A percentile compares a stretch with the other conserved stretches of the same genome.
phyloP scores from a whole-genome alignment of 1,140 invertebrate genomes.

The Leptopilina clavipes region DNA sequence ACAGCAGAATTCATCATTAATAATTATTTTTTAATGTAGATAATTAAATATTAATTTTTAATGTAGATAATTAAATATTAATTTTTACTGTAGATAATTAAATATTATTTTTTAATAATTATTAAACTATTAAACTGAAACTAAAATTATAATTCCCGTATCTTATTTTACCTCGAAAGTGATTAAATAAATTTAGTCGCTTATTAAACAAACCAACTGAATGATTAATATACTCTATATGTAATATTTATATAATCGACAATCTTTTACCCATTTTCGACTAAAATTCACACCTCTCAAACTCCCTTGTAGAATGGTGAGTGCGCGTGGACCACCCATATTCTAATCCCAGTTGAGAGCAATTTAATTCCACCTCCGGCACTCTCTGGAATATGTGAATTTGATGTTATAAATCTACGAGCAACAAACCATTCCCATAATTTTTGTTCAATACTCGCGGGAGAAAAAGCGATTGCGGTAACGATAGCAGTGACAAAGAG shows the following conservation, averaged over 20 bases:
- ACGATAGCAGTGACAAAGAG: conserved; percentile 34
- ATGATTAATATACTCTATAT: background rate
- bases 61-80: too few species aligned
- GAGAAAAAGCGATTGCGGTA: conserved; percentile 1
- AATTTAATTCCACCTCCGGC: conserved; percentile 50
- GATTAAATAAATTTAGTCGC: conserved; percentile 61
- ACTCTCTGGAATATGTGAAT: background rate
- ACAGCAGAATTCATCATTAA: too few species aligned
- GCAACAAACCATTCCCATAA: conserved; percentile 16
- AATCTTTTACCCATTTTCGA: conserved; percentile 30
- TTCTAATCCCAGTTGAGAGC: conserved; percentile 54
- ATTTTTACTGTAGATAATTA: too few species aligned
- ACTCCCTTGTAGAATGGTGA: conserved; percentile 23
- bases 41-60: too few species aligned
- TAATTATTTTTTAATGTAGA: too few species aligned
- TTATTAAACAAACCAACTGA: conserved; percentile 54
- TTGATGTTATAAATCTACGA: conserved; percentile 17
- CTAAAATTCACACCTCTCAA: background rate
- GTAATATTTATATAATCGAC: conserved; percentile 57
- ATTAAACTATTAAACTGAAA: background rate
- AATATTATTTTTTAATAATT: too few species aligned
- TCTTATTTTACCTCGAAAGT: background rate
- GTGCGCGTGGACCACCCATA: conserved; percentile 25
- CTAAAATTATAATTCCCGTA: background rate
- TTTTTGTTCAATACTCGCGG: conserved; percentile 28